Percentiles rank a stretch among this genome's conserved stretches.
These are phyloP conservation scores for Hemibagrus guttatus DNA, from an alignment of 2,797 vertebrate species.

Conservation along the genomic window DNA sequence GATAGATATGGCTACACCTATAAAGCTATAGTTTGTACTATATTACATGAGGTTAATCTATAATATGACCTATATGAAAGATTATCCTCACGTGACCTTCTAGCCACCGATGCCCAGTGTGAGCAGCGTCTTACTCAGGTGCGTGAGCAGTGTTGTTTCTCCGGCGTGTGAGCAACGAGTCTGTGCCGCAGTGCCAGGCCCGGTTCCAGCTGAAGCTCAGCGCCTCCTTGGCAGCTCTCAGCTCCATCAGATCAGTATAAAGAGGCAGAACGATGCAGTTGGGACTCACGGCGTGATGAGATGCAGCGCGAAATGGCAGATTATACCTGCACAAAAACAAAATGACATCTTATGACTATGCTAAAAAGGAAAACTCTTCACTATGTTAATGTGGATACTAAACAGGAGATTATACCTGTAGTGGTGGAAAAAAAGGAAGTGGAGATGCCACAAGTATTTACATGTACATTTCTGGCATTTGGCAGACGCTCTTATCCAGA, in stretches of 20 bases:
- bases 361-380: background rate
- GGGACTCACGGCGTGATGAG: slow-evolving; percentile 91
- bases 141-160: slow-evolving; percentile 54
- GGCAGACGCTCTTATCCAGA: too few species aligned
- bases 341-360: background rate
- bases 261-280: slow-evolving; percentile 80
- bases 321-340: slow-evolving; percentile 74
- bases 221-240: slow-evolving; percentile 79
- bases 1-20: background rate
- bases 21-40: too few species aligned
- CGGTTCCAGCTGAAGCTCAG: slow-evolving; percentile 90
- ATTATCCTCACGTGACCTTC: too few species aligned
- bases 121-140: slow-evolving; percentile 72
- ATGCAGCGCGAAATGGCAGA: slow-evolving; percentile 78
- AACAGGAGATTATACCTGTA: background rate
- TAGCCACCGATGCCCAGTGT: background rate
- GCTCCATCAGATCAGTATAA: slow-evolving; percentile 78
- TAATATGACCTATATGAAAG: background rate
- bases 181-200: slow-evolving; percentile 86
- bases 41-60: too few species aligned
- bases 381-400: background rate
- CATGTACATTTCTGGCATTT: too few species aligned
- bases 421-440: background rate
- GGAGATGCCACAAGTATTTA: background rate
- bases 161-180: slow-evolving; percentile 72